These are phyloP conservation scores for Apostichopus parvimensis DNA, from an alignment of 35 echinoderm and acorn worm species.

Conservation along the genomic window DNA sequence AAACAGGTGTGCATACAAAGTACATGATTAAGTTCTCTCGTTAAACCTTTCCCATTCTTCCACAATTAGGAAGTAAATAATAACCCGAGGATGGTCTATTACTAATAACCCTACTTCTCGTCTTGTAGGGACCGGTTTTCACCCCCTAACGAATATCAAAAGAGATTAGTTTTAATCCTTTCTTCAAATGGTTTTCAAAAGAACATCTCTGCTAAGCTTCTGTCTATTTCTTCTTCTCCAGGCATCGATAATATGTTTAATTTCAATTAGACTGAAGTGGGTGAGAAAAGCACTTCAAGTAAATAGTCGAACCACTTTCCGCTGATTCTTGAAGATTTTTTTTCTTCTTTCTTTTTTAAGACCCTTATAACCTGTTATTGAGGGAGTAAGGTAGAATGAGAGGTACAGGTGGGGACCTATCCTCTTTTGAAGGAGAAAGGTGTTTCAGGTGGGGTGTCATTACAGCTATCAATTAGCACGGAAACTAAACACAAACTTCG, in stretches of 20 bases:
- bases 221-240: not conserved
- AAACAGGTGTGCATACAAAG: conserved; percentile 27
- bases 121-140: no score
- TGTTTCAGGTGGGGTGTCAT: not conserved
- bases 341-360: not conserved
- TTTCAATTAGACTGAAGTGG: conserved; percentile 41
- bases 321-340: not conserved
- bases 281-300: conserved; percentile 23
- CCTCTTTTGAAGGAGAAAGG: conserved; percentile 9
- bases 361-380: not conserved
- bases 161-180: not conserved
- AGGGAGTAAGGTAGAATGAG: not conserved
- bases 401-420: not conserved
- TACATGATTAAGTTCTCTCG: conserved; percentile 15
- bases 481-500: conserved; percentile 35
- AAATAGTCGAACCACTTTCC: conserved; percentile 3
- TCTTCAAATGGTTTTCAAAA: not conserved
- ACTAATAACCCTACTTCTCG: no score
- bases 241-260: conserved; percentile 32
- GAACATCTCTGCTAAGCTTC: not conserved
- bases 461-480: conserved; percentile 40
- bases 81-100: not conserved
- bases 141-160: not conserved
- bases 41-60: not conserved
- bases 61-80: conserved; percentile 30